Evolutionary conservation across 2,797 vertebrate species (phyloP).

Genomic region (Tragopan temminckii): DNA sequence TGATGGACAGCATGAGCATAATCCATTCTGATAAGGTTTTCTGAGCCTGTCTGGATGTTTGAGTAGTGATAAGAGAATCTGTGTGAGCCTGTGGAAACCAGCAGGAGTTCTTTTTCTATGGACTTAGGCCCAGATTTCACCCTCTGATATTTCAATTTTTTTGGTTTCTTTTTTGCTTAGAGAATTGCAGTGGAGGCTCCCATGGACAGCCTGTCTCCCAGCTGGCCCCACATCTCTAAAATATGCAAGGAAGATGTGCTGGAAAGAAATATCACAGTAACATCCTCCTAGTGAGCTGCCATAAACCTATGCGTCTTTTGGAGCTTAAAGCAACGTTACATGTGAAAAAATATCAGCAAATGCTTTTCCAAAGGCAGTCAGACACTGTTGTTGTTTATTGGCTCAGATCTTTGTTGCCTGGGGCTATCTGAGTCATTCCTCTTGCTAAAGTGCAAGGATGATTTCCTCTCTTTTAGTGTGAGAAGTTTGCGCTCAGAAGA

Average conservation of each 20-base stretch:
- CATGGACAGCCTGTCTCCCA: background rate
- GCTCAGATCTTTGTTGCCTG: conserved; percentile 40
- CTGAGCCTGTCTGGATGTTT: background rate
- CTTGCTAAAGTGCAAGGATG: conserved; percentile 10
- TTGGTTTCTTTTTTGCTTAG: background rate
- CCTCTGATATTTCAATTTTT: background rate
- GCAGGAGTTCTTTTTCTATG: background rate
- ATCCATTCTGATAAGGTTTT: background rate
- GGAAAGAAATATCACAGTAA: background rate
- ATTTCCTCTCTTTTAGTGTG: conserved; percentile 18
- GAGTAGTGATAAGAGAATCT: background rate
- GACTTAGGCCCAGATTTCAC: background rate
- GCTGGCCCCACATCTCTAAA: background rate
- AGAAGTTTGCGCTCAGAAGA: conserved; percentile 14
- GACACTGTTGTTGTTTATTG: background rate
- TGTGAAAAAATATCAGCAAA: background rate
- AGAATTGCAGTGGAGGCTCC: background rate
- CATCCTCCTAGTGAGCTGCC: background rate
- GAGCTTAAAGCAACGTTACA: background rate
- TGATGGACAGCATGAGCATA: background rate
- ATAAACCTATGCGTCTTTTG: background rate
- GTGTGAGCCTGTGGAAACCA: background rate
- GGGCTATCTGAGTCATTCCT: conserved; percentile 45
- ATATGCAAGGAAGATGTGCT: background rate
- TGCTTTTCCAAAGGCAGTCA: conserved; percentile 21